These are phyloP conservation scores for Streptopelia turtur DNA, from an alignment of 2,797 vertebrate species.

Conservation along the genomic window DNA sequence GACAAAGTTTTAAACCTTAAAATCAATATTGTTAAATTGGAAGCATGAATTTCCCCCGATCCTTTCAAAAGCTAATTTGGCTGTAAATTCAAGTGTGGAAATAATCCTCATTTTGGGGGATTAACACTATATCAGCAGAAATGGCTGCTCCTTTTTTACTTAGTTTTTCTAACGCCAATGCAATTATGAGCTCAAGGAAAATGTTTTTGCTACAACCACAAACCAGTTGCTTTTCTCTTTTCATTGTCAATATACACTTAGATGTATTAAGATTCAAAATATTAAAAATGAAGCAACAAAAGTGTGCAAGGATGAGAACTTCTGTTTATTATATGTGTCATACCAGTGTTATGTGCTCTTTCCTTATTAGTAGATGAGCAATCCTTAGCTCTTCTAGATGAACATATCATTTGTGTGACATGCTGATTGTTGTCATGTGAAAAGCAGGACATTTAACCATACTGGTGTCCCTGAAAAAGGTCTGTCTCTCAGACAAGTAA, in stretches of 20 bases:
- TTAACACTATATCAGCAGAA: not conserved
- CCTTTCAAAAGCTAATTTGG: not conserved
- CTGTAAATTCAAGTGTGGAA: not conserved
- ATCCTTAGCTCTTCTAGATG: not conserved
- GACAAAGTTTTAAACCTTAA: conserved; percentile 28
- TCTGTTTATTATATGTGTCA: conserved; percentile 18
- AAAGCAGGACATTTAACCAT: not conserved
- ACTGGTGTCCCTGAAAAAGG: conserved; percentile 7
- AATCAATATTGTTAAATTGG: not conserved
- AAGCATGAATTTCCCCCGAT: not conserved
- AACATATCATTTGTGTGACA: conserved; percentile 6
- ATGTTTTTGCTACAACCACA: not conserved
- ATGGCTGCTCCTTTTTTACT: not conserved
- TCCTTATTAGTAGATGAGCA: not conserved
- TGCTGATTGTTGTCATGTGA: not conserved
- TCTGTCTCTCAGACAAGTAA: conserved; percentile 53
- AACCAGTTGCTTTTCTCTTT: not conserved
- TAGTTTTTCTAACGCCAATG: not conserved
- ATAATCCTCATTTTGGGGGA: not conserved
- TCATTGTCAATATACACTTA: not conserved
- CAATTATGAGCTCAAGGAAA: not conserved
- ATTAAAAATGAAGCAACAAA: not conserved
- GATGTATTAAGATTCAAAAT: not conserved
- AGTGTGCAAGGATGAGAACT: not conserved
- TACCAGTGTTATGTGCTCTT: not conserved